These are phyloP conservation scores for Atopsyche davidsoni DNA, from an alignment of 1,140 invertebrate species.

Conservation along the genomic window DNA sequence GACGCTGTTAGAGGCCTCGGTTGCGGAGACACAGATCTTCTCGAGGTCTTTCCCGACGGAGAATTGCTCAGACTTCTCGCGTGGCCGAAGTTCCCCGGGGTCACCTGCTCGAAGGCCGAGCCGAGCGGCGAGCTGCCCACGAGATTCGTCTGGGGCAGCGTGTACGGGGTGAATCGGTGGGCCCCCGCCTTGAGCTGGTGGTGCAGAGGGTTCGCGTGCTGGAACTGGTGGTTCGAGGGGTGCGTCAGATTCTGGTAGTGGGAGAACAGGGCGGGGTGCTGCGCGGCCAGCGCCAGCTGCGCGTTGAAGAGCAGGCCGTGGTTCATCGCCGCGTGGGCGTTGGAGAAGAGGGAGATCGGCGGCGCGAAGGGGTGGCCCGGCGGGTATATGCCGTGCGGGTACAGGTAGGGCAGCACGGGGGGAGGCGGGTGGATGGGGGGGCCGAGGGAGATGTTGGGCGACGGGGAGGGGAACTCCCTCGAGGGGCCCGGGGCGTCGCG, in stretches of 20 bases:
- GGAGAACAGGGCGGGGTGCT: conserved; percentile 68
- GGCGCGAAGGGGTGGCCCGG: conserved; percentile 64
- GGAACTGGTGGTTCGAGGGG: conserved; percentile 30
- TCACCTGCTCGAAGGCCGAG: conserved; percentile 80
- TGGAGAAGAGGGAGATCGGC: conserved; percentile 54
- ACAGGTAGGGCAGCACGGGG: conserved; percentile 79
- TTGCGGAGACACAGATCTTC: conserved; percentile 37
- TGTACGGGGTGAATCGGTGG: conserved; percentile 80
- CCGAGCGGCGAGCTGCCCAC: conserved; percentile 53
- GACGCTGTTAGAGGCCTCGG: conserved; percentile 52
- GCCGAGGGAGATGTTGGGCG: conserved; percentile 80
- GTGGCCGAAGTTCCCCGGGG: conserved; percentile 50
- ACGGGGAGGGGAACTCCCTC: conserved; percentile 58
- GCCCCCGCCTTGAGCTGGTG: conserved; percentile 48
- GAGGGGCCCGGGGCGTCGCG: conserved; percentile 46
- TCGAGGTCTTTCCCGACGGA: conserved; percentile 38
- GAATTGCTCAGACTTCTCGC: conserved; percentile 63
- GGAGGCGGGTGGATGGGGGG: conserved; percentile 80
- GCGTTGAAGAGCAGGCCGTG: conserved; percentile 77
- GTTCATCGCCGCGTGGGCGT: conserved; percentile 54
- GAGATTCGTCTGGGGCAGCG: conserved; percentile 52
- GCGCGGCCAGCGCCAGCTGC: conserved; percentile 69
- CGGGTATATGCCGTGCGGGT: conserved; percentile 78
- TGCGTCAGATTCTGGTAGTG: conserved; percentile 53
- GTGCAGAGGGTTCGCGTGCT: conserved; percentile 44